These are phyloP conservation scores for Therioaphis trifolii DNA, from an alignment of 2,888 invertebrate genomes.

Conservation along the genomic window DNA sequence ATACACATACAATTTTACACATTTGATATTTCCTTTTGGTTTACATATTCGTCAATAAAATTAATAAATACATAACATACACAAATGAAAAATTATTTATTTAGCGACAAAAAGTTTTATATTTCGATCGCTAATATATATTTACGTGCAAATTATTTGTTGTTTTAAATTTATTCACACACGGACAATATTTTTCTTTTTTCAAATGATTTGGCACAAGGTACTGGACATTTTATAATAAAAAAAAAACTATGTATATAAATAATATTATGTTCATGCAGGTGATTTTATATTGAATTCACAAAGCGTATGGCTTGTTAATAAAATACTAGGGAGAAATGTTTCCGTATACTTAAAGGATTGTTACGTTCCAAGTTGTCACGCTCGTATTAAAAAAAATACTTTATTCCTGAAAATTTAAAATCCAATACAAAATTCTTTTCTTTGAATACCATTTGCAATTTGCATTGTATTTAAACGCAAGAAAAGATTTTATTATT, in stretches of 20 bases:
- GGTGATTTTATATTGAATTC: not conserved
- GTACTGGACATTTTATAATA: not conserved
- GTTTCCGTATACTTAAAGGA: not conserved
- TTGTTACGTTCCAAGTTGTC: not conserved
- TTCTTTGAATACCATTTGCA: too few relatives aligned
- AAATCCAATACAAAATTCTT: too few relatives aligned
- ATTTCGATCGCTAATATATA: not conserved
- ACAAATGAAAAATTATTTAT: not conserved
- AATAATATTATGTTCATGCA: not conserved
- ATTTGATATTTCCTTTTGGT: not conserved
- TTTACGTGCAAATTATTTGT: too few relatives aligned
- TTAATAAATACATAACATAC: not conserved
- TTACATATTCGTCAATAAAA: not conserved
- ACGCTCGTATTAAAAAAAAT: not conserved
- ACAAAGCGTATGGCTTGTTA: not conserved
- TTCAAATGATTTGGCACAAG: not conserved
- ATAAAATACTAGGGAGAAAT: not conserved
- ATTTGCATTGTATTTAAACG: too few relatives aligned
- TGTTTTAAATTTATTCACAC: not conserved
- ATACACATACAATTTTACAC: too few relatives aligned
- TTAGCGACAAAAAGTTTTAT: not conserved
- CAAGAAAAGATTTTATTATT: too few relatives aligned
- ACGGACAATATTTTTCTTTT: not conserved
- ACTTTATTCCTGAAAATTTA: too few relatives aligned
- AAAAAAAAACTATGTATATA: too few relatives aligned